Evolutionary conservation across 2,888 invertebrate genomes (phyloP).

Genomic region (Eupithecia dodoneata): DNA sequence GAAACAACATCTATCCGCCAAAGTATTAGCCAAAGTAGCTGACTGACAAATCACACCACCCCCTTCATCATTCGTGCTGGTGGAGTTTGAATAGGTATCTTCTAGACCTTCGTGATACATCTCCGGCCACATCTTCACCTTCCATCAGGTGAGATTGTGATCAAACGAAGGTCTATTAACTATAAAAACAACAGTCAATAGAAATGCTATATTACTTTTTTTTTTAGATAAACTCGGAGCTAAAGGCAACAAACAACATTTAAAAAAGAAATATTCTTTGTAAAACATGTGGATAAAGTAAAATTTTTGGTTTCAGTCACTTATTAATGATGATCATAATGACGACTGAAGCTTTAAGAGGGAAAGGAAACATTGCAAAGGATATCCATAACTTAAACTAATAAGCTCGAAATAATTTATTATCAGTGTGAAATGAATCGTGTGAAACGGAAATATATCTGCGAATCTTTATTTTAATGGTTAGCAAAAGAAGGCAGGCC

Average conservation of each 20-base stretch:
- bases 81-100: too few species aligned
- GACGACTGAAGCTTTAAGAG: neutral
- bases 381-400: slow-evolving; percentile 6
- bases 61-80: too few species aligned
- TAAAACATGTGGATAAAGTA: too few species aligned
- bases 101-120: too few species aligned
- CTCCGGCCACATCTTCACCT: too few species aligned
- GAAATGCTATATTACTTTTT: neutral
- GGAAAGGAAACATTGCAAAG: neutral
- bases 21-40: neutral
- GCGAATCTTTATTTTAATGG: slow-evolving; percentile 68
- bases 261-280: too few species aligned
- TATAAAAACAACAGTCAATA: neutral
- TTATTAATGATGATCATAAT: neutral
- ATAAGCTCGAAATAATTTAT: slow-evolving; percentile 16
- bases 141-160: too few species aligned
- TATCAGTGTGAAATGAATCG: slow-evolving; percentile 46
- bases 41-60: neutral
- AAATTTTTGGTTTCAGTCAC: neutral
- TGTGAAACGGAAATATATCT: slow-evolving; percentile 78
- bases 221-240: neutral
- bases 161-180: too few species aligned
- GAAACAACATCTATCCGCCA: neutral
- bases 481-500: neutral
- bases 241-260: too few species aligned